Evolutionary conservation across 2,797 vertebrate species (phyloP).

Genomic region (Manis javanica): DNA sequence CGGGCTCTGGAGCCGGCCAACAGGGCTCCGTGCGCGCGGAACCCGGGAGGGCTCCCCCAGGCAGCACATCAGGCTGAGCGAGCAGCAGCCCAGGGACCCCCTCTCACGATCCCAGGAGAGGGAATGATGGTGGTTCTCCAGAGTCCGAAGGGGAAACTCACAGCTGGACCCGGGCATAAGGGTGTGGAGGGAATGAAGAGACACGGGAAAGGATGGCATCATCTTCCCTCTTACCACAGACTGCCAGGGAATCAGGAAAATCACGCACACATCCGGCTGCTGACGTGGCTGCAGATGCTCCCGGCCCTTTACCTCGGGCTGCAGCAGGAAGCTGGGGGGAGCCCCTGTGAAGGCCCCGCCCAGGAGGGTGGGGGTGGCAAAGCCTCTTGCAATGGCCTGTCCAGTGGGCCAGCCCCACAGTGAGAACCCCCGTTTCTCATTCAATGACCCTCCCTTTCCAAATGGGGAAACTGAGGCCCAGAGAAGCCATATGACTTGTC

Average conservation of each 20-base stretch:
- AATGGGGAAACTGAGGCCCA: not conserved
- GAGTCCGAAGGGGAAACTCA: not conserved
- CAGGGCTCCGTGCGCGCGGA: not conserved
- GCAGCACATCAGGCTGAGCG: not conserved
- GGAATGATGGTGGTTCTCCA: not conserved
- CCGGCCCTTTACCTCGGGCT: too few relatives aligned
- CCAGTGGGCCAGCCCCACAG: not conserved
- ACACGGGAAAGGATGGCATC: not conserved
- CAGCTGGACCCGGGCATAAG: not conserved
- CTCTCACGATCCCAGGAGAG: too few relatives aligned
- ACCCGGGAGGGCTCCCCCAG: too few relatives aligned
- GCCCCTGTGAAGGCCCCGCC: not conserved
- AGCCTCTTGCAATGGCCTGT: not conserved
- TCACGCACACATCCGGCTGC: not conserved
- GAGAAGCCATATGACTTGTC: not conserved
- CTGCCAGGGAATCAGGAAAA: not conserved
- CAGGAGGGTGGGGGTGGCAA: accelerated
- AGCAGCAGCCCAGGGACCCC: accelerated
- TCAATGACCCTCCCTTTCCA: not conserved
- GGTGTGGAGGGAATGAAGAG: not conserved
- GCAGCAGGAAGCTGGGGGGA: not conserved
- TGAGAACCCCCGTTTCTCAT: not conserved
- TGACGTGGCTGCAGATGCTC: too few relatives aligned
- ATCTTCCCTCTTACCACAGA: not conserved
- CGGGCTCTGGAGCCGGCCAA: not conserved